Percentiles rank a stretch among this genome's conserved stretches.
phyloP scores from a whole-genome alignment of 2,888 invertebrate genomes.

The Agrotis ipsilon region DNA sequence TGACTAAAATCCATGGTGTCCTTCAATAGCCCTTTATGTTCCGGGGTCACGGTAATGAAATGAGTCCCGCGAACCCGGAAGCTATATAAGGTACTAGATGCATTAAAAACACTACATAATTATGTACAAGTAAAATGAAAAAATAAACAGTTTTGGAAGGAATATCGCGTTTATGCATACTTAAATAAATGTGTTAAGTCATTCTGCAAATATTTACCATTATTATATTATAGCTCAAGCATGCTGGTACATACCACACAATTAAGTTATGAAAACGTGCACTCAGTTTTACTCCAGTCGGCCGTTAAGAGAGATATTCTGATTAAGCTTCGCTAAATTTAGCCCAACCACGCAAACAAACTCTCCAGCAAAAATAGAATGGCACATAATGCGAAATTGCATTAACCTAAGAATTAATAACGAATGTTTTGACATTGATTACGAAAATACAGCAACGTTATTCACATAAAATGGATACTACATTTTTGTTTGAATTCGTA shows the following conservation, averaged over 20 bases:
- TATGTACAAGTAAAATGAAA: neutral
- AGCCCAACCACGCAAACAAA: conserved; percentile 85
- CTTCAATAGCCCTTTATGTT: too few relatives aligned
- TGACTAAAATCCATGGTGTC: too few relatives aligned
- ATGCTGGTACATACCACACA: conserved; percentile 22
- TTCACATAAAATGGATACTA: conserved; percentile 38
- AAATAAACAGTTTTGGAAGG: neutral
- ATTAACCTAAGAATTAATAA: conserved; percentile 64
- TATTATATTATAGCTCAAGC: conserved; percentile 13
- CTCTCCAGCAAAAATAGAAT: conserved; percentile 81
- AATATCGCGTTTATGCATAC: neutral
- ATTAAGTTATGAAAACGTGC: conserved; percentile 70
- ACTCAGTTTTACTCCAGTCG: conserved; percentile 70
- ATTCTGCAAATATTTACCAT: conserved; percentile 5
- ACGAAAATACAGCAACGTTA: conserved; percentile 47
- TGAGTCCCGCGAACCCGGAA: too few relatives aligned
- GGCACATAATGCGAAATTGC: conserved; percentile 78
- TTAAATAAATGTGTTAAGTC: neutral
- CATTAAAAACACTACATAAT: too few relatives aligned
- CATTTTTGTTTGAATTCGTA: conserved; percentile 37
- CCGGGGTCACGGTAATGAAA: too few relatives aligned
- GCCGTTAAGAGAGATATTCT: conserved; percentile 80
- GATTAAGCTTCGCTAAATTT: conserved; percentile 83
- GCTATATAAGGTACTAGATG: too few relatives aligned
- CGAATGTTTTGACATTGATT: conserved; percentile 58